phyloP scores from a whole-genome alignment of 2,888 invertebrate species.

The Sesia apiformis region DNA sequence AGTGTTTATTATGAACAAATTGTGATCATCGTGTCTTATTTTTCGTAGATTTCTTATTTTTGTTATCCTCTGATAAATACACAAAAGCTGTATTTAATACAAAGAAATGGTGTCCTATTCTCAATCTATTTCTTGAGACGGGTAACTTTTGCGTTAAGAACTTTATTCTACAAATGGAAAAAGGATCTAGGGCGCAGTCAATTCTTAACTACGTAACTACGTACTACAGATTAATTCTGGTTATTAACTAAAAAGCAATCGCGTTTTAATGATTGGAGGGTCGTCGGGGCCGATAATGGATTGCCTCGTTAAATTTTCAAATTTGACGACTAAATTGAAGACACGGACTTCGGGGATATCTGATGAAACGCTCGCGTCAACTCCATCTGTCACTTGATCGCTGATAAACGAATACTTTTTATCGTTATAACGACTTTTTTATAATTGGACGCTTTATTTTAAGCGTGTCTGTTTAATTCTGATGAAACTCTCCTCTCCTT shows the following conservation, averaged over 20 bases:
- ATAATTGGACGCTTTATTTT: background rate
- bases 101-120: no score
- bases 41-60: no score
- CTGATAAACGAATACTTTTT: conserved; percentile 2
- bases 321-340: conserved; percentile 30
- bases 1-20: no score
- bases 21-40: no score
- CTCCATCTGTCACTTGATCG: conserved; percentile 6
- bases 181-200: background rate
- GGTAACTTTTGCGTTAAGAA: no score
- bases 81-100: no score
- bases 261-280: conserved; percentile 19
- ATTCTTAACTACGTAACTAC: background rate
- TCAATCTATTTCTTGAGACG: no score
- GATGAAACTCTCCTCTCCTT: no score
- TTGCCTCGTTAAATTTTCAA: conserved; percentile 29
- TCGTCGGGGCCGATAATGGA: conserved; percentile 22
- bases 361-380: conserved; percentile 6
- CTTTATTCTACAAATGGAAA: no score
- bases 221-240: background rate
- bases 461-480: no score
- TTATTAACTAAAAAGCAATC: conserved; percentile 22
- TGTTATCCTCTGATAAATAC: no score
- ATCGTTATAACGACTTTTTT: background rate
- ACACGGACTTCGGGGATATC: conserved; percentile 11